These are phyloP conservation scores for Cyrtodaria siliqua DNA, from an alignment of 2,888 invertebrate species.

Conservation along the genomic window DNA sequence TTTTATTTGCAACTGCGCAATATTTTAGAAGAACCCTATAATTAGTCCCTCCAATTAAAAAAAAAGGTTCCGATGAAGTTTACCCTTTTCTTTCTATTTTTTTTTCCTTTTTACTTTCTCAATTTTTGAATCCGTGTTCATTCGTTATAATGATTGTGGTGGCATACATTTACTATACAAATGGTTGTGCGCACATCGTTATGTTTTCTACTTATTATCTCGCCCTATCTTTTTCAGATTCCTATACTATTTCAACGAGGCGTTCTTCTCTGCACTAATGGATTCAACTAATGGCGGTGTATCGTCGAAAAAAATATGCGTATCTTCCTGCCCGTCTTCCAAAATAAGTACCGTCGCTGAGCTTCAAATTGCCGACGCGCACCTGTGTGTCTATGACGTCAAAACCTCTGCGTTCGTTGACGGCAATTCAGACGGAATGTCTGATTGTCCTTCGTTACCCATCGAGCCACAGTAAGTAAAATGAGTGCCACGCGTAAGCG, in stretches of 20 bases:
- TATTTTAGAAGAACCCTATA: too few species aligned
- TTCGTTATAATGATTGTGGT: too few species aligned
- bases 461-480: conserved; percentile 91
- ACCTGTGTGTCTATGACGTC: conserved; percentile 90
- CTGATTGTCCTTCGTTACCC: conserved; percentile 92
- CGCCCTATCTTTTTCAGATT: conserved; percentile 65
- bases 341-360: conserved; percentile 89
- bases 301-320: conserved; percentile 92
- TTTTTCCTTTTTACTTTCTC: too few species aligned
- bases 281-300: conserved; percentile 5
- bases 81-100: too few species aligned
- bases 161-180: too few species aligned
- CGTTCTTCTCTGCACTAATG: conserved; percentile 41
- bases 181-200: too few species aligned
- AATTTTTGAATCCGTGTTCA: too few species aligned
- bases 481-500: too few species aligned
- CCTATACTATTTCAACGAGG: conserved; percentile 71
- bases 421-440: conserved; percentile 50
- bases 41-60: too few species aligned
- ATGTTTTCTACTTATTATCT: too few species aligned
- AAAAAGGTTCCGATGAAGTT: too few species aligned
- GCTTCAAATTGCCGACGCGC: conserved; percentile 90
- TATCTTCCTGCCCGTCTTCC: conserved; percentile 92
- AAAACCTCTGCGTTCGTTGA: conserved; percentile 58
- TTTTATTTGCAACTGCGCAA: too few species aligned